These are phyloP conservation scores for Balaeniceps rex DNA, from an alignment of 2,113 vertebrate species.

Conservation along the genomic window DNA sequence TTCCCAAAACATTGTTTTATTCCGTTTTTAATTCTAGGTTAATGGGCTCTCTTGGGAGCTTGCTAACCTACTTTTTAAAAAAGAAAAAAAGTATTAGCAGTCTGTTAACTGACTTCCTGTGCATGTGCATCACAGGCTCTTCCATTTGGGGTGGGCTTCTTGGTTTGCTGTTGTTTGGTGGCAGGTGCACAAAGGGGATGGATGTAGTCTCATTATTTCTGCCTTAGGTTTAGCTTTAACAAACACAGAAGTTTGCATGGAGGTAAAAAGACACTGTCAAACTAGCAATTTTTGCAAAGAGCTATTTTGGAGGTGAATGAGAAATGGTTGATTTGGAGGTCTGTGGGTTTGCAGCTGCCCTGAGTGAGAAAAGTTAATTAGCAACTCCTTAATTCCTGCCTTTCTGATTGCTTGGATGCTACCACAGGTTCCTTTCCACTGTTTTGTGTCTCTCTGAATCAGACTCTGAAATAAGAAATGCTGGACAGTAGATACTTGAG, in stretches of 20 bases:
- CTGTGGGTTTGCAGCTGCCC: not conserved
- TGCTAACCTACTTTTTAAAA: slow-evolving; percentile 37
- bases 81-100: not conserved
- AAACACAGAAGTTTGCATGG: not conserved
- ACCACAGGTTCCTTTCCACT: not conserved
- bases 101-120: slow-evolving; percentile 26
- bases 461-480: not conserved
- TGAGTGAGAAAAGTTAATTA: not conserved
- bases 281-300: not conserved
- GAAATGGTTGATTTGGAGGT: not conserved
- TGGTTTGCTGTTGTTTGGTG: not conserved
- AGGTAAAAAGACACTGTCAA: not conserved
- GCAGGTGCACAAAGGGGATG: not conserved
- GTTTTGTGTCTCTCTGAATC: not conserved
- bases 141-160: not conserved
- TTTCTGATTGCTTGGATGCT: not conserved
- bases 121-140: not conserved
- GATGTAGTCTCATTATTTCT: not conserved
- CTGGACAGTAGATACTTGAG: not conserved
- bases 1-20: slow-evolving; percentile 31
- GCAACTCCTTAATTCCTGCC: not conserved
- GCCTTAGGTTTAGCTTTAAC: not conserved
- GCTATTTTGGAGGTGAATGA: not conserved
- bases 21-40: slow-evolving; percentile 28
- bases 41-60: slow-evolving; percentile 38